Conservation (phyloP, 2,113 vertebrate genomes). For the Empidonax alnorum region DNA sequence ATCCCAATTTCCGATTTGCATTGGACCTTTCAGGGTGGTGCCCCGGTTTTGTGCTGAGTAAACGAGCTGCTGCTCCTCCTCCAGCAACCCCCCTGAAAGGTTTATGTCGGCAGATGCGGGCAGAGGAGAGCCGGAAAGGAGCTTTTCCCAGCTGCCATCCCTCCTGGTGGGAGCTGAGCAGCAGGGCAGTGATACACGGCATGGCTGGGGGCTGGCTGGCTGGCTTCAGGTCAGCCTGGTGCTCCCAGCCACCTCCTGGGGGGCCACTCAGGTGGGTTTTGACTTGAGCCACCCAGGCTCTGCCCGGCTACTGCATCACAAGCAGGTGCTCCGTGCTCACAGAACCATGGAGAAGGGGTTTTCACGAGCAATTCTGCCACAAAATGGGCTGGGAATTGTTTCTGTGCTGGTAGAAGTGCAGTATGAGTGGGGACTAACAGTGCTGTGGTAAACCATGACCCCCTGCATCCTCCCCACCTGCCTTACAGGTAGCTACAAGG, state of each 20-base stretch:
- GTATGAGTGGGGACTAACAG: not conserved
- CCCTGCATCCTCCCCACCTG: not conserved
- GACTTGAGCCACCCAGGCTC: not conserved
- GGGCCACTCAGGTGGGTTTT: rapidly evolving
- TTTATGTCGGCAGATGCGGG: not conserved
- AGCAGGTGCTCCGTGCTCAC: not conserved
- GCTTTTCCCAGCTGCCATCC: not conserved
- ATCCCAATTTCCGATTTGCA: not conserved
- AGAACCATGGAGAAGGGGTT: not conserved
- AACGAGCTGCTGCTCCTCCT: rapidly evolving
- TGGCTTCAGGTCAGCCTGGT: rapidly evolving
- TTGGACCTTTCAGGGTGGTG: not conserved
- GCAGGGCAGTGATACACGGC: rapidly evolving
- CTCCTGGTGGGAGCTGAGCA: not conserved
- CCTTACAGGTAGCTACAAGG: not conserved
- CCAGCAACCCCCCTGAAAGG: not conserved
- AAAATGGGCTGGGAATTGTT: not conserved
- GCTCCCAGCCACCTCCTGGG: not conserved
- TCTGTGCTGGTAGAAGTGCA: not conserved
- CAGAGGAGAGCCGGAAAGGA: rapidly evolving
- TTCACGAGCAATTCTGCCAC: not conserved
- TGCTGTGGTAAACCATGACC: not conserved
- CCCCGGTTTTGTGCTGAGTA: not conserved
- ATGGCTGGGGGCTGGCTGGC: not conserved
- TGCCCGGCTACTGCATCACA: rapidly evolving